Evolutionary conservation across 2,797 vertebrate species (phyloP).

Genomic region (Silurus aristotelis): DNA sequence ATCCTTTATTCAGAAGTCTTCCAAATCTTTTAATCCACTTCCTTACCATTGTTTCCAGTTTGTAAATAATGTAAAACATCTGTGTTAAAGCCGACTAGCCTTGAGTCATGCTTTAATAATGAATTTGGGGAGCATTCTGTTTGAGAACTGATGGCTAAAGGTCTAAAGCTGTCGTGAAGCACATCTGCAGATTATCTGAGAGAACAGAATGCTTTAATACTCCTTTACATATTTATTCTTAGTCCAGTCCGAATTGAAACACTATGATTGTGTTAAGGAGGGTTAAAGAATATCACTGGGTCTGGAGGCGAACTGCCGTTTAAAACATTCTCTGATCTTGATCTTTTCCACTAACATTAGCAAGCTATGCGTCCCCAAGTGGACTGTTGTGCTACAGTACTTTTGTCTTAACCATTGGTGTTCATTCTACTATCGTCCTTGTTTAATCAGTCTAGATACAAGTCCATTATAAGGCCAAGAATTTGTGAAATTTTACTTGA

Average conservation of each 20-base stretch:
- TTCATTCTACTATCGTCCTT: background rate
- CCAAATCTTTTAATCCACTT: constrained; percentile 63
- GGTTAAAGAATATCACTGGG: background rate
- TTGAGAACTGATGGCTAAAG: constrained; percentile 74
- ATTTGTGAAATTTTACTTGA: background rate
- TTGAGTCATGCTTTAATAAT: constrained; percentile 78
- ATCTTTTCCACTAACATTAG: background rate
- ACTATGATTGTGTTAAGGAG: constrained; percentile 58
- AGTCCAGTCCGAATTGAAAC: constrained; percentile 66
- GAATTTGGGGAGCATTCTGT: constrained; percentile 75
- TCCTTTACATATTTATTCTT: constrained; percentile 72
- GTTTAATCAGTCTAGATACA: background rate
- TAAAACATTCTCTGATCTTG: background rate
- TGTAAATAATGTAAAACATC: constrained; percentile 77
- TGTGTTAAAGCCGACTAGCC: constrained; percentile 71
- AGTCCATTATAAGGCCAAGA: background rate
- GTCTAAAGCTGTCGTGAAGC: constrained; percentile 73
- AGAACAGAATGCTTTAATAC: constrained; percentile 63
- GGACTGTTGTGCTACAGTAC: background rate
- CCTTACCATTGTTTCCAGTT: constrained; percentile 72
- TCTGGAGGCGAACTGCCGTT: background rate
- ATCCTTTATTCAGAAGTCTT: constrained; percentile 73
- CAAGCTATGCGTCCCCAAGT: background rate
- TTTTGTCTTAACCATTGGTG: background rate
- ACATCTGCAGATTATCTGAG: constrained; percentile 60